A percentile compares a stretch with the other conserved stretches of the same genome.
Conservation (phyloP, 1,140 invertebrate genomes). For the Tetramorium simillimum region DNA sequence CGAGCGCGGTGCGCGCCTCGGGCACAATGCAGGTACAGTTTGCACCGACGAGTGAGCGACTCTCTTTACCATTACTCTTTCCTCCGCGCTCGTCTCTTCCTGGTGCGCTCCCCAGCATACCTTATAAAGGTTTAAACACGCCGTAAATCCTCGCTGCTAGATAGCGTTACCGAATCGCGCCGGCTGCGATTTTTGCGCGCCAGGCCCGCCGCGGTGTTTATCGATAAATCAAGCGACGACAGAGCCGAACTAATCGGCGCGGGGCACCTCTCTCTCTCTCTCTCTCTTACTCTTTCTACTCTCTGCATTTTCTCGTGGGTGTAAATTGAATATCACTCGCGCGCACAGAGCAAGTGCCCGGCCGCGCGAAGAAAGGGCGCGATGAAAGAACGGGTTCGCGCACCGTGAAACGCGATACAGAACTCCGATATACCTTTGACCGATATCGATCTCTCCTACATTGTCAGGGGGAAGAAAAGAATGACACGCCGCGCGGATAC, state of each 20-base stretch:
- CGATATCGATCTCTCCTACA: constrained; percentile 71
- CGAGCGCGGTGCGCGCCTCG: constrained; percentile 40
- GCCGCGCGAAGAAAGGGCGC: not conserved
- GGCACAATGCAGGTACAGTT: constrained; percentile 54
- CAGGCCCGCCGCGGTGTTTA: too few species aligned
- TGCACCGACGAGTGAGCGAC: constrained; percentile 43
- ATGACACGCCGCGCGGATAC: constrained; percentile 47
- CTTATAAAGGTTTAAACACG: constrained; percentile 26
- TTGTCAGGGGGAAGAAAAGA: constrained; percentile 64
- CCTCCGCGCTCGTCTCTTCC: constrained; percentile 49
- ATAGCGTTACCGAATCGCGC: constrained; percentile 60
- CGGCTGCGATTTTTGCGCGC: not conserved
- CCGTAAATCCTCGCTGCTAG: constrained; percentile 57
- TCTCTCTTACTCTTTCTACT: not conserved
- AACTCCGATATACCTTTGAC: constrained; percentile 61
- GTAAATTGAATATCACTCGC: constrained; percentile 59
- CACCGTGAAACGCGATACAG: constrained; percentile 71
- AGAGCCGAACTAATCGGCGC: constrained; percentile 30
- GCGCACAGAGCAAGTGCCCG: constrained; percentile 54
- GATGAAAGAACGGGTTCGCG: constrained; percentile 52
- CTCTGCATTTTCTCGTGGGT: constrained; percentile 39
- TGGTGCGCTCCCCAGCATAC: constrained; percentile 32
- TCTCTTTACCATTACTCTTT: constrained; percentile 55
- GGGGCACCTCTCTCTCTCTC: not conserved
- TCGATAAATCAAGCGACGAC: constrained; percentile 38